Percentiles rank a stretch among this genome's conserved stretches.
These are phyloP conservation scores for Eupleurogrammus muticus DNA, from an alignment of 2,797 vertebrate genomes.

Conservation along the genomic window DNA sequence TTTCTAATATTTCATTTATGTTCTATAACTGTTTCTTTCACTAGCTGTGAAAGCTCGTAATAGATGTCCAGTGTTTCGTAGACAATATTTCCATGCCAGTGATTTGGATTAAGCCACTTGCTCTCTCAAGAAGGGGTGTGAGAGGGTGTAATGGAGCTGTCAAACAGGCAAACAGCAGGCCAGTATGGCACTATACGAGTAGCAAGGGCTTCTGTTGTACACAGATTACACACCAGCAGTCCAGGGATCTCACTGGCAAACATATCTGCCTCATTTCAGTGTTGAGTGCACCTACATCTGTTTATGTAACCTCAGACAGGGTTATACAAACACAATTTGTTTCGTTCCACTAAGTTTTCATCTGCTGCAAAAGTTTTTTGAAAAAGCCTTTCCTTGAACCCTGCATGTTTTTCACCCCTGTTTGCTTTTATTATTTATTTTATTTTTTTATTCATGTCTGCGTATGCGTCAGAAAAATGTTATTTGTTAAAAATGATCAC, in stretches of 20 bases:
- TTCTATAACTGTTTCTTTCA: neutral
- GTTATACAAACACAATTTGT: constrained; percentile 41
- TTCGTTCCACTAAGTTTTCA: constrained; percentile 36
- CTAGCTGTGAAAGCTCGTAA: constrained; percentile 9
- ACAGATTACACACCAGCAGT: constrained; percentile 27
- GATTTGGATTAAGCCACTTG: neutral
- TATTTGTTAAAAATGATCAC: constrained; percentile 40
- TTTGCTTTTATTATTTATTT: too few species aligned
- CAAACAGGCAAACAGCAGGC: constrained; percentile 15
- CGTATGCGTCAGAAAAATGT: neutral
- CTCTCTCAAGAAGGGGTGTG: constrained; percentile 20
- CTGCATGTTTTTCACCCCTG: neutral
- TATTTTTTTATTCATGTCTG: constrained; percentile 22
- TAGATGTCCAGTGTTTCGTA: neutral
- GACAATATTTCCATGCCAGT: neutral
- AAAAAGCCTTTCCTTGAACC: constrained; percentile 9
- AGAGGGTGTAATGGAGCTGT: constrained; percentile 40
- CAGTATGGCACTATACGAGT: constrained; percentile 27
- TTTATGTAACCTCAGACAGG: constrained; percentile 41
- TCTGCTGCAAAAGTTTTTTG: constrained; percentile 21
- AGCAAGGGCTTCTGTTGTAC: constrained; percentile 19
- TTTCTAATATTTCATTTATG: neutral
- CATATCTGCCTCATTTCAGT: constrained; percentile 37
- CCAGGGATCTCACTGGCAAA: constrained; percentile 28
- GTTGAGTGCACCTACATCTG: constrained; percentile 38